Percentiles rank a stretch among this genome's conserved stretches.
These are phyloP conservation scores for Zaprionus inermis DNA, from an alignment of 1,140 invertebrate species.

Conservation along the genomic window DNA sequence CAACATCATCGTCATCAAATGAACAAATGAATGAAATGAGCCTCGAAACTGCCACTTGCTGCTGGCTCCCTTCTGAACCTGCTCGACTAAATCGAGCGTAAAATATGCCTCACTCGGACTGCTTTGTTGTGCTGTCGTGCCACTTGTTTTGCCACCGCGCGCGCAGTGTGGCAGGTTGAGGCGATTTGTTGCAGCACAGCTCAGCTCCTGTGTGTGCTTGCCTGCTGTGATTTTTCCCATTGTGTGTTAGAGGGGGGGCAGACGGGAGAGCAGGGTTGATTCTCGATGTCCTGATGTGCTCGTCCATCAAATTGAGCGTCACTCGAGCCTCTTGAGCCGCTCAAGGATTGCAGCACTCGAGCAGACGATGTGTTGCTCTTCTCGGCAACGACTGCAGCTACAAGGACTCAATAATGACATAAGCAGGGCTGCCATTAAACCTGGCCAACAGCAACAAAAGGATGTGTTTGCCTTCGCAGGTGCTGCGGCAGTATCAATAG, in stretches of 20 bases:
- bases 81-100: slow-evolving; percentile 78
- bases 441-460: slow-evolving; percentile 31
- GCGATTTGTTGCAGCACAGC: slow-evolving; percentile 48
- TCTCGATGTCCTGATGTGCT: slow-evolving; percentile 50
- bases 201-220: slow-evolving; percentile 48
- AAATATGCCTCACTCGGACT: slow-evolving; percentile 73
- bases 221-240: slow-evolving; percentile 77
- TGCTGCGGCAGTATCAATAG: slow-evolving; percentile 47
- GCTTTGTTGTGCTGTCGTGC: slow-evolving; percentile 54
- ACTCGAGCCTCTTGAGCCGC: slow-evolving; percentile 37
- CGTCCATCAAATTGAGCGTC: slow-evolving; percentile 79
- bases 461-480: slow-evolving; percentile 70
- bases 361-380: slow-evolving; percentile 62
- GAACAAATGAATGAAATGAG: slow-evolving; percentile 83
- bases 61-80: slow-evolving; percentile 19
- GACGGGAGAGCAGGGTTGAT: slow-evolving; percentile 30
- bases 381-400: slow-evolving; percentile 54
- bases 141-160: slow-evolving; percentile 47
- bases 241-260: slow-evolving; percentile 1
- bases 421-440: slow-evolving; percentile 71
- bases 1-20: slow-evolving; percentile 77
- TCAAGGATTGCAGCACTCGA: slow-evolving; percentile 57
- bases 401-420: slow-evolving; percentile 82
- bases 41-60: slow-evolving; percentile 77
- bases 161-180: slow-evolving; percentile 59